Conservation (phyloP, 1,140 invertebrate species). For the Drosophila trapezifrons region DNA sequence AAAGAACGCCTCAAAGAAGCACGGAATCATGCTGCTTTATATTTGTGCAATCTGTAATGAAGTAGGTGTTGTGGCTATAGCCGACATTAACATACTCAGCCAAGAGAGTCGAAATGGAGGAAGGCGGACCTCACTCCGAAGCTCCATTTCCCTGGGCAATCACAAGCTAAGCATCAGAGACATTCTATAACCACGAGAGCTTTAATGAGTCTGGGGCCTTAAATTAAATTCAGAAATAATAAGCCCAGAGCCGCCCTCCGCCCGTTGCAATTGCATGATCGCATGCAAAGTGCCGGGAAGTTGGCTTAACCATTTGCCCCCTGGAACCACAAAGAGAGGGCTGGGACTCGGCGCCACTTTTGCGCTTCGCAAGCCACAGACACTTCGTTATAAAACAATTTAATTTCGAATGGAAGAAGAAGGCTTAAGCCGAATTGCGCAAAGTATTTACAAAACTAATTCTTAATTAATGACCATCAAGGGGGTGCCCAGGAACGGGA, state of each 20-base stretch:
- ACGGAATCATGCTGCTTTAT: constrained; percentile 58
- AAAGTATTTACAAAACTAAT: constrained; percentile 79
- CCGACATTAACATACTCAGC: constrained; percentile 43
- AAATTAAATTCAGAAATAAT: constrained; percentile 79
- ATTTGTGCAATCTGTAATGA: constrained; percentile 55
- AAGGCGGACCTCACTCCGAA: neutral
- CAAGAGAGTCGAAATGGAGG: constrained; percentile 37
- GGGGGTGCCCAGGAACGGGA: constrained; percentile 43
- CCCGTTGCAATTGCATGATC: constrained; percentile 62
- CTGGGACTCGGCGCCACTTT: constrained; percentile 63
- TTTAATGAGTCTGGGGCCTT: constrained; percentile 59
- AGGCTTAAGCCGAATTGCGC: constrained; percentile 26
- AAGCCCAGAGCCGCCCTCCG: constrained; percentile 21
- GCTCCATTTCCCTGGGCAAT: constrained; percentile 49
- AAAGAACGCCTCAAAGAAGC: constrained; percentile 48
- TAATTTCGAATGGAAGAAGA: constrained; percentile 43
- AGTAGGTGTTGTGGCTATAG: constrained; percentile 65
- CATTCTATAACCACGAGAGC: constrained; percentile 43
- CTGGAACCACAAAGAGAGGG: neutral
- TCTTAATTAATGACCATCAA: constrained; percentile 66
- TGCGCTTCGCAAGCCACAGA: constrained; percentile 73
- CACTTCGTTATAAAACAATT: constrained; percentile 83
- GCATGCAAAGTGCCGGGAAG: constrained; percentile 68
- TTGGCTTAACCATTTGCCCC: constrained; percentile 39
- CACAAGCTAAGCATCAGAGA: constrained; percentile 57